These are phyloP conservation scores for Corbicula japonica DNA, from an alignment of 2,888 invertebrate genomes.

Conservation along the genomic window DNA sequence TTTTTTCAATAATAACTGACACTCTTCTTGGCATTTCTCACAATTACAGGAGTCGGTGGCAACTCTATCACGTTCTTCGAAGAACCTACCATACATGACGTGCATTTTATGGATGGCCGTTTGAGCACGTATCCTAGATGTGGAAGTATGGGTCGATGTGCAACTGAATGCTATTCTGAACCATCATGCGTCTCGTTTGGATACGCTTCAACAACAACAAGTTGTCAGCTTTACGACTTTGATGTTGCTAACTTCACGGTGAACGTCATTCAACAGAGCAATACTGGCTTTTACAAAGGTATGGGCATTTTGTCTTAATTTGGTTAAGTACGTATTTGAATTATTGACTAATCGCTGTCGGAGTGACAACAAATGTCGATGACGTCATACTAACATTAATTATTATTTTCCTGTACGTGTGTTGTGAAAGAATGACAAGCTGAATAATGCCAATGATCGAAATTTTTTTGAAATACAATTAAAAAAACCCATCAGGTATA, in stretches of 20 bases:
- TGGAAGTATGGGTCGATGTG: background rate
- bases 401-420: background rate
- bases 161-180: background rate
- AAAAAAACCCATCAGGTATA: too few relatives aligned
- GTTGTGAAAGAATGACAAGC: too few relatives aligned
- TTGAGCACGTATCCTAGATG: background rate
- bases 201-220: background rate
- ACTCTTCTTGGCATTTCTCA: too few relatives aligned
- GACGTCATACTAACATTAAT: background rate
- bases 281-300: slow-evolving; percentile 6
- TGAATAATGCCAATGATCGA: too few relatives aligned
- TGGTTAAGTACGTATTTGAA: too few relatives aligned
- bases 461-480: too few relatives aligned
- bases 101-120: background rate
- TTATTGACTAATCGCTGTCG: too few relatives aligned
- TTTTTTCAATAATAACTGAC: too few relatives aligned
- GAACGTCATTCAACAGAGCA: background rate
- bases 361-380: too few relatives aligned
- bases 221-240: slow-evolving; percentile 4
- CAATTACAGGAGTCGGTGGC: too few relatives aligned
- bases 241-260: slow-evolving; percentile 19
- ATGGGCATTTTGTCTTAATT: too few relatives aligned
- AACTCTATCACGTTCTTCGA: background rate
- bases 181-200: background rate
- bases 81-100: background rate